Evolutionary conservation across 2,888 invertebrate genomes (phyloP), one percentile per base, ranked within the genome.

Genomic region (Ornithoptera alexandrae): DNA sequence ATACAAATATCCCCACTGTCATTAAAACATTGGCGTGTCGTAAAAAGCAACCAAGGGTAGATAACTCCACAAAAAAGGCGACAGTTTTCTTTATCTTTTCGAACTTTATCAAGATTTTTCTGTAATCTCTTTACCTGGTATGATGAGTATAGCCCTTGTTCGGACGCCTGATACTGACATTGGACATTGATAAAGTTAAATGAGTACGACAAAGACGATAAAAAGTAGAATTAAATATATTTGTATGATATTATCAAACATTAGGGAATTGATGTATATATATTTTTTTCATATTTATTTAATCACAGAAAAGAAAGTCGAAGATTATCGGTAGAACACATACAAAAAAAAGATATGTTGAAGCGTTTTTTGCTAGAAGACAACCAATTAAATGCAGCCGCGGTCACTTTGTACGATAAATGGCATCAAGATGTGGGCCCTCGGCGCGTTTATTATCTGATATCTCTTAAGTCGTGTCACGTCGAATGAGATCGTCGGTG

Each of bases 391-490:
- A 87, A 84, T 81, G 81, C 75, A 74, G 76, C 79, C 78, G 77
- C 81, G 81, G 81, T 79, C 79, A 82, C 81, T 83, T 81, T 83
- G 78, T 80, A 79, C 77, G 77, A 76, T 84, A 83, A 86, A 86
- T 83, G 81, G 81, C 84, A 86, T 82, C 84, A 78, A 83, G 85
- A 86, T 87, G 80, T 82, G 79, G 80, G 84, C 83, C 78, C 77
- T 81, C 81, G 81, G 82, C 81, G 74, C 80, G 73, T 81, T 84
- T 84, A 84, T 82, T 82, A 87, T 88, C 87, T 83, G 85, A 85
- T 84, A 84, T 85, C 82, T 86, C 85, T 82, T 83, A 83, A 88
- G 86, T 82, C 84, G 86, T 86, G 89, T 89, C 90, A 86, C 82
- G 83, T 86, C 81, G 79, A 78, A 87, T 87, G 81, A 88, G 86